Evolutionary conservation across 1,140 invertebrate species (phyloP), one percentile per base, ranked within the genome.

Genomic region (Drosophila watanabei): DNA sequence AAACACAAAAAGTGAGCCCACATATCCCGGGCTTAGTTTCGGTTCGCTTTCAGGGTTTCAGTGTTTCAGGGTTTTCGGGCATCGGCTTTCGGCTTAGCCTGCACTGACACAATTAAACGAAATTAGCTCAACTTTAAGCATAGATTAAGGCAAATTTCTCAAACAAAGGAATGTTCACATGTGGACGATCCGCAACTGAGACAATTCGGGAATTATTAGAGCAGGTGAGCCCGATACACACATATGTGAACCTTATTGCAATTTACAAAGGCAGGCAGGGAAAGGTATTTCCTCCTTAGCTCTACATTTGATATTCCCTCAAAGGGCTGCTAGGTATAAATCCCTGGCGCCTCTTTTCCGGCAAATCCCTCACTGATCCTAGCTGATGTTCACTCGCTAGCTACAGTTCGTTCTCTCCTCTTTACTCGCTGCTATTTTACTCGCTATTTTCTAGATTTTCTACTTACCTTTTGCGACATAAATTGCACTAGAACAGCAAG

Each of bases 111-210:
- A 92, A 92, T 92, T 92, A 92, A 92, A 92, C 68, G 54, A 92
- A 92, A 92, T 92, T 92, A 92, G 82, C 77, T 92, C 79, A 92
- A 92, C 75, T 92, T 92, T 89, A 90, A 92, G 89, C 82, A 33
- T 39, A 78, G 90, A 57, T 92, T 92, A 90, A 80, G 75, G 51
- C 82, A 92, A 90, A 92, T 90, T 73, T 92, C 56, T 54, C 13
- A 56, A 49, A 80, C 80, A 79, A 61, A 11, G 35, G 24, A 56
- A 35, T 54, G 13, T 35, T 18, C 52, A 33, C 24, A 57, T 56
- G 16, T 49, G 48, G 11, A 28, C 2, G 48, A n/a, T 28, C 33
- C 8, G 33, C 13, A 11, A 11, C 30, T 4, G 58, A 32, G 28
- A 71, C 57, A 18, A 66, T 70, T 64, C 70, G 37, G 60, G 75